Percentiles rank a stretch among this genome's conserved stretches.
Evolutionary conservation across 2,113 vertebrate genomes (phyloP).

Genomic region (Lycocorax pyrrhopterus): DNA sequence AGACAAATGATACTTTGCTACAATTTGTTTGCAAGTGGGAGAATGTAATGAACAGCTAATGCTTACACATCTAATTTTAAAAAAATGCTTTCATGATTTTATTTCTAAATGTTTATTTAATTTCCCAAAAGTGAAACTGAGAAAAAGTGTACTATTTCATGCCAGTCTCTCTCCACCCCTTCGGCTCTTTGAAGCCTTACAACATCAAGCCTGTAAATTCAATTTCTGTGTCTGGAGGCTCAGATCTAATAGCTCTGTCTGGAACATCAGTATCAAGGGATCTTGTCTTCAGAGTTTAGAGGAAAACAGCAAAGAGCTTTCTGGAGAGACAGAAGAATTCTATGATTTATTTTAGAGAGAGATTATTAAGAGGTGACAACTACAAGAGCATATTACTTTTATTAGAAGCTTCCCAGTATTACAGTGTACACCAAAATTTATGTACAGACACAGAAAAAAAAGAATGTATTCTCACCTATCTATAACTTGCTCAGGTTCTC

Average conservation of each 20-base stretch:
- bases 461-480: neutral
- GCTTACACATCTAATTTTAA: neutral
- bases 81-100: neutral
- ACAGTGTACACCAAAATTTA: neutral
- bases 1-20: neutral
- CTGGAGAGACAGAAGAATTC: neutral
- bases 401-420: neutral
- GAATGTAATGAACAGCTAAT: conserved; percentile 13
- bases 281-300: neutral
- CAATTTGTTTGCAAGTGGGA: neutral
- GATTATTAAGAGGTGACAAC: neutral
- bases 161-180: neutral
- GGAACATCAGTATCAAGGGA: conserved; percentile 35
- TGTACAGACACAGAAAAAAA: neutral
- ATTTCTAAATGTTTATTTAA: conserved; percentile 41
- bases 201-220: neutral
- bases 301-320: neutral
- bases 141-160: neutral
- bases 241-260: conserved; percentile 42
- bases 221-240: conserved; percentile 30
- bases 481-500: neutral
- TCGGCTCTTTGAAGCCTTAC: neutral
- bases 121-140: conserved; percentile 17
- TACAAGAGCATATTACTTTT: neutral
- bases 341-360: neutral